phyloP scores from a whole-genome alignment of 2,888 invertebrate genomes.

The Xylota segnis region DNA sequence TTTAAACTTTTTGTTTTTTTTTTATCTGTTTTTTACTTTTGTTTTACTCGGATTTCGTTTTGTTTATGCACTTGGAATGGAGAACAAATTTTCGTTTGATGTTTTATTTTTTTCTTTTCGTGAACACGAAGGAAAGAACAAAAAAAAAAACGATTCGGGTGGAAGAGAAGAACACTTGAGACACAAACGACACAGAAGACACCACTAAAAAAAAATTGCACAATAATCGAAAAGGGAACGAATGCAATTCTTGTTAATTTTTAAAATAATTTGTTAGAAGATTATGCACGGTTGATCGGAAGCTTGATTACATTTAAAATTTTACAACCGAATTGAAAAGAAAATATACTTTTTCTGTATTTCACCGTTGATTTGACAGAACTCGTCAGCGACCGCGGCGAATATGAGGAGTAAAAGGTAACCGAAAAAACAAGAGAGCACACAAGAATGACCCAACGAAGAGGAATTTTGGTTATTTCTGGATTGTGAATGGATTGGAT shows the following conservation, averaged over 20 bases:
- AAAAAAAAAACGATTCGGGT: slow-evolving; percentile 17
- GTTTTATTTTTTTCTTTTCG: slow-evolving; percentile 30
- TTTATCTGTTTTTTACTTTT: slow-evolving; percentile 7
- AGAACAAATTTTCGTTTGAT: slow-evolving; percentile 35
- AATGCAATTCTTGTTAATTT: slow-evolving; percentile 2
- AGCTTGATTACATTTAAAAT: slow-evolving; percentile 31
- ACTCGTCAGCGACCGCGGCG: slow-evolving; percentile 67
- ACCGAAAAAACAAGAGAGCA: slow-evolving; percentile 54
- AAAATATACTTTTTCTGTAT: slow-evolving; percentile 12
- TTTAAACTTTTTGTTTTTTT: slow-evolving; percentile 53
- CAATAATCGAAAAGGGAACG: slow-evolving; percentile 9
- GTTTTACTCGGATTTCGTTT: slow-evolving; percentile 34
- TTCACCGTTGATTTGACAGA: slow-evolving; percentile 48
- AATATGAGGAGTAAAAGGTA: slow-evolving; percentile 49
- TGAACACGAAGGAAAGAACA: slow-evolving; percentile 24
- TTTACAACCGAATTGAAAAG: slow-evolving; percentile 1
- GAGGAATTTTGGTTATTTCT: not conserved
- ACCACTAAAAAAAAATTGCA: slow-evolving; percentile 2
- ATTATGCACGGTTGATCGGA: not conserved
- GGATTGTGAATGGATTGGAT: not conserved
- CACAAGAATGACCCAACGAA: slow-evolving; percentile 24
- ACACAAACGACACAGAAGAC: slow-evolving; percentile 44
- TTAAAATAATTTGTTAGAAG: not conserved
- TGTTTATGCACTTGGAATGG: slow-evolving; percentile 52
- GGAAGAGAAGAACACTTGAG: slow-evolving; percentile 59